Evolutionary conservation across 2,113 vertebrate genomes (phyloP).

Genomic region (Mellivora capensis): DNA sequence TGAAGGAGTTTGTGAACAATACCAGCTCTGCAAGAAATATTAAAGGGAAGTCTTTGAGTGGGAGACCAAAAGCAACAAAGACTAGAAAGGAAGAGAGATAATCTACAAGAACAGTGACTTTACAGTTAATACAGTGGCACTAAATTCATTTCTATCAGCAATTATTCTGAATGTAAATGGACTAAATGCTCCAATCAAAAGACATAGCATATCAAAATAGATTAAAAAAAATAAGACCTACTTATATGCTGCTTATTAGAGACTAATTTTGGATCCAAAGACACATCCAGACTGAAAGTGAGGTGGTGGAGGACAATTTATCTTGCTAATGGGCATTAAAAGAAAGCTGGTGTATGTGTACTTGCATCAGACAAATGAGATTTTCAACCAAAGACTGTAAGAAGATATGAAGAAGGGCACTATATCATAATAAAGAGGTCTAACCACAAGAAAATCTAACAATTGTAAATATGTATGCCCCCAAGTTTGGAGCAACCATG

Average conservation of each 20-base stretch:
- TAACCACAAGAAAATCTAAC: background rate
- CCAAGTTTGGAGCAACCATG: background rate
- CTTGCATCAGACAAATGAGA: background rate
- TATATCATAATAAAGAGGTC: background rate
- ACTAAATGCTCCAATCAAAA: too few relatives aligned
- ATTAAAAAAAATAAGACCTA: background rate
- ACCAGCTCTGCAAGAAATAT: too few relatives aligned
- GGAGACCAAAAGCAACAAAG: too few relatives aligned
- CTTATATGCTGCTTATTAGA: background rate
- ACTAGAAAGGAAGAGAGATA: too few relatives aligned
- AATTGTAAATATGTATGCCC: background rate
- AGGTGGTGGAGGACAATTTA: background rate
- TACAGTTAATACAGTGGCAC: too few relatives aligned
- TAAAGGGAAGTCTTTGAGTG: too few relatives aligned
- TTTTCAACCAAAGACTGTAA: background rate
- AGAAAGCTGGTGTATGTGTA: background rate
- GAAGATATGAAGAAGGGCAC: background rate
- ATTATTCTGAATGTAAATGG: too few relatives aligned
- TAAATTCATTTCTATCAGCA: too few relatives aligned
- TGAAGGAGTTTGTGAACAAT: too few relatives aligned
- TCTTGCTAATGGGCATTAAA: background rate
- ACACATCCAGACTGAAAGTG: background rate
- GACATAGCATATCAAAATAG: too few relatives aligned
- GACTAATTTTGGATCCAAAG: background rate
- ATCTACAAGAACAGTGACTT: too few relatives aligned